phyloP scores from a whole-genome alignment of 2,888 invertebrate genomes.

The Drosophila mulleri region DNA sequence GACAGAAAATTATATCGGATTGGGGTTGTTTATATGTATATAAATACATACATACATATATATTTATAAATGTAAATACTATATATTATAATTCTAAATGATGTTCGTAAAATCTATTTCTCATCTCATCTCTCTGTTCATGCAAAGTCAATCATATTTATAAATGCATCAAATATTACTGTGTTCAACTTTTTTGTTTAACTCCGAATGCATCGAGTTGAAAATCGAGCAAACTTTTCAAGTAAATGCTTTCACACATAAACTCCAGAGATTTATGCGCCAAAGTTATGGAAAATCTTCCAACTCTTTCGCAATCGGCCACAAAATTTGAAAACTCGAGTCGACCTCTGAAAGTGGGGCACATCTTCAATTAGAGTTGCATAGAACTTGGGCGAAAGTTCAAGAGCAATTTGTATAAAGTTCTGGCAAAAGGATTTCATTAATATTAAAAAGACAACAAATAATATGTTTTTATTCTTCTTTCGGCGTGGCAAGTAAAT shows the following conservation, averaged over 20 bases:
- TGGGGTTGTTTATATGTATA: no score
- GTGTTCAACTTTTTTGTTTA: background rate
- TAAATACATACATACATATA: no score
- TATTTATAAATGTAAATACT: no score
- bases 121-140: background rate
- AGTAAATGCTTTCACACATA: conserved; percentile 10
- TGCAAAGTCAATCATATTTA: background rate
- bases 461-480: conserved; percentile 26
- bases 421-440: conserved; percentile 62
- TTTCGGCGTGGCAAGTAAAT: conserved; percentile 52
- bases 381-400: conserved; percentile 48
- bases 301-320: conserved; percentile 27
- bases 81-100: background rate
- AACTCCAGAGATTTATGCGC: conserved; percentile 19
- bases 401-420: conserved; percentile 50
- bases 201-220: background rate
- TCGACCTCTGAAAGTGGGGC: conserved; percentile 22
- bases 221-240: conserved; percentile 1
- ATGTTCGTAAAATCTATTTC: background rate
- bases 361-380: conserved; percentile 67
- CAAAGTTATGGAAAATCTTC: conserved; percentile 29
- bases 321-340: conserved; percentile 44
- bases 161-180: background rate
- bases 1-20: no score
- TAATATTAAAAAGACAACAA: conserved; percentile 57